Percentiles rank a stretch among this genome's conserved stretches.
These are phyloP conservation scores for Nomada fucata DNA, from an alignment of 2,888 invertebrate species.

Conservation along the genomic window DNA sequence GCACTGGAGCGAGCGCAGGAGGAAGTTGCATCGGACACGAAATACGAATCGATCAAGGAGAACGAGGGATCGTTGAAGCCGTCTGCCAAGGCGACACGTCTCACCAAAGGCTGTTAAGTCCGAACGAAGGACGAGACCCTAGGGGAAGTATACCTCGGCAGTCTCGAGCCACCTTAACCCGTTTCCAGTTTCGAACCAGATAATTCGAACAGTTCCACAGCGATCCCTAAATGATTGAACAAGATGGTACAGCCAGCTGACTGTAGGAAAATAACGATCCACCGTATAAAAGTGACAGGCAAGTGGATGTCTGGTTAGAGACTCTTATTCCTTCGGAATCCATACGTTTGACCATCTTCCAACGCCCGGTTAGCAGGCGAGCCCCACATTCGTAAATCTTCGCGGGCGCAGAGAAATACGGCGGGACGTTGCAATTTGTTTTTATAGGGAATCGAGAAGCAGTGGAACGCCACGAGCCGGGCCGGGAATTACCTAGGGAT, in stretches of 20 bases:
- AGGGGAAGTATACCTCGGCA: conserved; percentile 40
- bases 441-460: conserved; percentile 71
- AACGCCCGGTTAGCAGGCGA: conserved; percentile 31
- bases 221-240: conserved; percentile 71
- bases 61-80: conserved; percentile 46
- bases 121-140: conserved; percentile 64
- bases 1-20: conserved; percentile 24
- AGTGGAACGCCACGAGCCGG: conserved; percentile 35
- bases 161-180: conserved; percentile 40
- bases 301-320: conserved; percentile 1
- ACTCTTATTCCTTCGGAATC: not conserved
- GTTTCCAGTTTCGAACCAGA: conserved; percentile 19
- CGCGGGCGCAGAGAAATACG: conserved; percentile 62
- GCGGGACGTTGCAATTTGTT: conserved; percentile 71
- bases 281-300: conserved; percentile 45
- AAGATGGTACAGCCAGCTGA: conserved; percentile 56
- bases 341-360: conserved; percentile 24
- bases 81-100: conserved; percentile 56
- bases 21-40: conserved; percentile 49
- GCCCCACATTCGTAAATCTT: conserved; percentile 68
- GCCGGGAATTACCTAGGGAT: conserved; percentile 67
- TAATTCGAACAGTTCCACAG: conserved; percentile 34
- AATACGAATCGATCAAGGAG: conserved; percentile 65
- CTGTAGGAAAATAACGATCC: conserved; percentile 68
- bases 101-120: conserved; percentile 63